These are phyloP conservation scores for Calliphora vicina DNA, from an alignment of 1,140 invertebrate species.

Conservation along the genomic window DNA sequence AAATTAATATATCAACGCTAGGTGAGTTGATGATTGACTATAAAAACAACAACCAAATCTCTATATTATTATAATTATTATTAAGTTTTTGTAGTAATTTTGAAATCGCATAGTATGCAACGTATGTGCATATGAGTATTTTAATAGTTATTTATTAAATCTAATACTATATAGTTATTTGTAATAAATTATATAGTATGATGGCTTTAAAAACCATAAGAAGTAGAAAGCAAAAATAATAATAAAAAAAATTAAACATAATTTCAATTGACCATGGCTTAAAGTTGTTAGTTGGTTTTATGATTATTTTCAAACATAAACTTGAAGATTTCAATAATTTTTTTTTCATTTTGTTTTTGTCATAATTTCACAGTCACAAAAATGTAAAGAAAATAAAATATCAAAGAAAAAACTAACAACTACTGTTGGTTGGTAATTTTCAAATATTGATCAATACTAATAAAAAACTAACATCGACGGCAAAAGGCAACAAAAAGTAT, in stretches of 20 bases:
- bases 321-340: neutral
- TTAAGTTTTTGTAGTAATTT: too few species aligned
- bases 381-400: too few species aligned
- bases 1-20: too few species aligned
- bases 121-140: too few species aligned
- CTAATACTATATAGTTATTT: neutral
- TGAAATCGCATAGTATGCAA: too few species aligned
- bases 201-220: neutral
- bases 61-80: too few species aligned
- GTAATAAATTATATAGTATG: neutral
- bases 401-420: neutral
- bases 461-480: neutral
- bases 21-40: too few species aligned
- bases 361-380: neutral
- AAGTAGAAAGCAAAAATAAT: neutral
- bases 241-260: neutral
- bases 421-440: neutral
- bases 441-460: neutral
- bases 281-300: neutral
- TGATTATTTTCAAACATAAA: neutral
- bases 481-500: neutral
- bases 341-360: neutral
- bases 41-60: too few species aligned
- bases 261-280: slow-evolving; percentile 16
- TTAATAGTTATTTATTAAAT: too few species aligned